A percentile compares a stretch with the other conserved stretches of the same genome.
Evolutionary conservation across 2,113 vertebrate species (phyloP).

Genomic region (Rissa tridactyla): DNA sequence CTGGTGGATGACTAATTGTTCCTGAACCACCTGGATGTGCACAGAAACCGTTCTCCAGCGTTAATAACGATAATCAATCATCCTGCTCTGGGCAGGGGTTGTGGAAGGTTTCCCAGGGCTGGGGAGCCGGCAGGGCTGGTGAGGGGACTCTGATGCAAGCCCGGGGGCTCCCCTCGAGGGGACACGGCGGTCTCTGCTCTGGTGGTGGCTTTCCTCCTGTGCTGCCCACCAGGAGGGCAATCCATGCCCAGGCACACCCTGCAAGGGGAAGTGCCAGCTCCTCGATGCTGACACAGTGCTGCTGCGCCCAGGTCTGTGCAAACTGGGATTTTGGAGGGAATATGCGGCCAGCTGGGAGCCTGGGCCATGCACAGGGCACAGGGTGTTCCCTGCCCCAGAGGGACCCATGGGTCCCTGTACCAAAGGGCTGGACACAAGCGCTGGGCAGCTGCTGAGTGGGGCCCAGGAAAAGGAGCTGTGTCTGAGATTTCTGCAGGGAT

Average conservation of each 20-base stretch:
- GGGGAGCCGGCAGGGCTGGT: neutral
- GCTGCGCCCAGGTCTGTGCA: neutral
- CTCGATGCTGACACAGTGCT: rapidly evolving
- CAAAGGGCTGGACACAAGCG: rapidly evolving
- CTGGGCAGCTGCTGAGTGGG: neutral
- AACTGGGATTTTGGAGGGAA: neutral
- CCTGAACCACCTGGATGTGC: neutral
- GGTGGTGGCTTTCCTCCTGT: rapidly evolving
- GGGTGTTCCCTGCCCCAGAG: neutral
- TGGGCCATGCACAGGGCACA: rapidly evolving
- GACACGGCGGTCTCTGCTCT: neutral
- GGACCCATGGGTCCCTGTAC: rapidly evolving
- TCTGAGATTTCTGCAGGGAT: neutral
- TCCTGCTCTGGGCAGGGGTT: neutral
- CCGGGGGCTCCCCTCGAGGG: neutral
- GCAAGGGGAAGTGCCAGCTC: neutral
- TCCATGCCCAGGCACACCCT: neutral
- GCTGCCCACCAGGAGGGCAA: rapidly evolving
- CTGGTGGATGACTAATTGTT: neutral
- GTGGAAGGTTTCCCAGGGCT: neutral
- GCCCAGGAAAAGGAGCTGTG: neutral
- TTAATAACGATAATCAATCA: constrained; percentile 14
- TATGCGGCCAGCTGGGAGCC: neutral
- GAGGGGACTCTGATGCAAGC: neutral
- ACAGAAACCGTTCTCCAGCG: neutral